phyloP scores from a whole-genome alignment of 2,888 invertebrate genomes.

The Amiota communis region DNA sequence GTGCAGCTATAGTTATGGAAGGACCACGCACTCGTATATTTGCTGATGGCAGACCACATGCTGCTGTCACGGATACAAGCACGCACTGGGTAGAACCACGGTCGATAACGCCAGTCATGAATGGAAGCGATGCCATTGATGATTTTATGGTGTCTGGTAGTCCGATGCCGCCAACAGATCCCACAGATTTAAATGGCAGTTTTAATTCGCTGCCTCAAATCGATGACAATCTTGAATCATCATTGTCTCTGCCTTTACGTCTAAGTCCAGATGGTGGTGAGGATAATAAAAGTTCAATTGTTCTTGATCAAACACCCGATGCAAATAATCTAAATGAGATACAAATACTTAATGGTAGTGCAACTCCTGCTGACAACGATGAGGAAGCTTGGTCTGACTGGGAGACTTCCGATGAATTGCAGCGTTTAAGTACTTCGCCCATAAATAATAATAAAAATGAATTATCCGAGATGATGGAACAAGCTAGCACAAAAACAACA shows the following conservation, averaged over 20 bases:
- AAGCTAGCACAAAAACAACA: slow-evolving; percentile 15
- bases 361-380: slow-evolving; percentile 57
- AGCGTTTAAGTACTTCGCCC: slow-evolving; percentile 43
- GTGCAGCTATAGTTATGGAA: slow-evolving; percentile 87
- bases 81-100: slow-evolving; percentile 70
- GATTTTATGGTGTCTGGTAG: slow-evolving; percentile 69
- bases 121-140: slow-evolving; percentile 49
- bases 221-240: slow-evolving; percentile 64
- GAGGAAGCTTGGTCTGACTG: slow-evolving; percentile 89
- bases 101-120: slow-evolving; percentile 72
- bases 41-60: slow-evolving; percentile 85
- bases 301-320: slow-evolving; percentile 68
- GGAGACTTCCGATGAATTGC: slow-evolving; percentile 76
- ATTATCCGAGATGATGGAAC: not conserved
- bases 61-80: slow-evolving; percentile 60
- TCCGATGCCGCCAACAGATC: slow-evolving; percentile 67
- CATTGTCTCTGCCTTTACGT: slow-evolving; percentile 77
- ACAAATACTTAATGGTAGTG: not conserved
- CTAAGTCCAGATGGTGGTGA: slow-evolving; percentile 90
- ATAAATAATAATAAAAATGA: slow-evolving; percentile 23
- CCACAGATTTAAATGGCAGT: slow-evolving; percentile 54
- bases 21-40: slow-evolving; percentile 81
- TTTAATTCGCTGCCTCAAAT: slow-evolving; percentile 49
- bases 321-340: slow-evolving; percentile 38
- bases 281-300: slow-evolving; percentile 75